phyloP scores from a whole-genome alignment of 2,888 invertebrate genomes.

The Calephelis perditalis region DNA sequence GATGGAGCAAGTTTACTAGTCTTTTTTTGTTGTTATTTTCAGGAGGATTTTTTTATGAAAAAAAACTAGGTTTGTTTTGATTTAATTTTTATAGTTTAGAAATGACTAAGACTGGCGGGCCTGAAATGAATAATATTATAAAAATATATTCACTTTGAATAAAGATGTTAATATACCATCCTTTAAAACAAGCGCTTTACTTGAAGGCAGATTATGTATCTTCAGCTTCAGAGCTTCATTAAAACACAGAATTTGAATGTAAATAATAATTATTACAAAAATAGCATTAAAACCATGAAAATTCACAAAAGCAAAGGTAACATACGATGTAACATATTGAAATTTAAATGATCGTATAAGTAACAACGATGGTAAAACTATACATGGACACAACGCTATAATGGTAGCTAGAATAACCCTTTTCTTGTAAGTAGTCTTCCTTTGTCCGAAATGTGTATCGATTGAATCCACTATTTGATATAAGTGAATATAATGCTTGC shows the following conservation, averaged over 20 bases:
- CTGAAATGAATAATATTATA: background rate
- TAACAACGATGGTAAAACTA: slow-evolving; percentile 31
- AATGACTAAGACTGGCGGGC: too few species aligned
- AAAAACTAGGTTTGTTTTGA: too few species aligned
- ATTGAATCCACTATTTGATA: slow-evolving; percentile 40
- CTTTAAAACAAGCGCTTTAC: slow-evolving; percentile 31
- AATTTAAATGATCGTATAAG: slow-evolving; percentile 34
- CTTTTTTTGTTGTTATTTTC: too few species aligned
- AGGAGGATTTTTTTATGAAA: too few species aligned
- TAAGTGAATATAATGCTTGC: slow-evolving; percentile 37
- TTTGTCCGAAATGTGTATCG: slow-evolving; percentile 38
- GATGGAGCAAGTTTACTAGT: too few species aligned
- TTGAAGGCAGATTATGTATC: slow-evolving; percentile 27
- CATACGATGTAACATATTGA: slow-evolving; percentile 26
- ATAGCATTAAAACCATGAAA: slow-evolving; percentile 44
- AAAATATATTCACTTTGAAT: slow-evolving; percentile 37
- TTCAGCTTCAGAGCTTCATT: slow-evolving; percentile 40
- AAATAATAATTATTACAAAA: slow-evolving; percentile 41
- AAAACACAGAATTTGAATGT: slow-evolving; percentile 37
- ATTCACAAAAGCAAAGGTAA: slow-evolving; percentile 39
- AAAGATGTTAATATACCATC: slow-evolving; percentile 28
- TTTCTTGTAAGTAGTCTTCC: slow-evolving; percentile 34
- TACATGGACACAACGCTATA: slow-evolving; percentile 34
- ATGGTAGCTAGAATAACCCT: slow-evolving; percentile 34
- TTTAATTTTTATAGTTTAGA: too few species aligned